phyloP scores from a whole-genome alignment of 2,888 invertebrate genomes.

The Drosophila tripunctata region DNA sequence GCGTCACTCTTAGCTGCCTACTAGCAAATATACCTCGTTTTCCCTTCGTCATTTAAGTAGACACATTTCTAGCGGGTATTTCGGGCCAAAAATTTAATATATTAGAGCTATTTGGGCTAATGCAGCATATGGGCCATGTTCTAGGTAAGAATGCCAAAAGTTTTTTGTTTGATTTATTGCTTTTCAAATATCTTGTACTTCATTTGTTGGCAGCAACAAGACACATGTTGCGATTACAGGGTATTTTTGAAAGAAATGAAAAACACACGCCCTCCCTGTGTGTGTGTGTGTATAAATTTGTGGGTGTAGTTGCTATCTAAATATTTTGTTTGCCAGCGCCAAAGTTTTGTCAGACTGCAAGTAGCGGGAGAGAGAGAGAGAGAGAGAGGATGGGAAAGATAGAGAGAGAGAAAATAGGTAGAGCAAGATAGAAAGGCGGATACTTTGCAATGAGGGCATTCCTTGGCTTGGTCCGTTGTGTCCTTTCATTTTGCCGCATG shows the following conservation, averaged over 20 bases:
- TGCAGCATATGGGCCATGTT: not conserved
- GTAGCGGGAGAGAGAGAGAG: not conserved
- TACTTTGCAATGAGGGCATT: conserved; percentile 25
- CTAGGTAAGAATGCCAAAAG: conserved; percentile 27
- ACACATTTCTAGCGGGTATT: conserved; percentile 8
- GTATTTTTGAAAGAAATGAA: conserved; percentile 28
- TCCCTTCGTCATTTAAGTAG: not conserved
- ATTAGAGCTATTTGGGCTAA: not conserved
- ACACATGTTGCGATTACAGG: conserved; percentile 41
- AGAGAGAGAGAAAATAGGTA: not conserved
- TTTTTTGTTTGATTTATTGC: conserved; percentile 42
- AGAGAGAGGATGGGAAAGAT: not conserved
- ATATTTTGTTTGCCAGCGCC: conserved; percentile 72
- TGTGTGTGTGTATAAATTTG: conserved; percentile 13
- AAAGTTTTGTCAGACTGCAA: conserved; percentile 66
- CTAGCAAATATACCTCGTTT: not conserved
- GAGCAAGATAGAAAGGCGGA: not conserved
- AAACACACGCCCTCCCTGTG: conserved; percentile 24
- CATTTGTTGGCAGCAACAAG: conserved; percentile 12
- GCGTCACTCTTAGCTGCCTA: not conserved
- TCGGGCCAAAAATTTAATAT: not conserved
- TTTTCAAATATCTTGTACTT: conserved; percentile 12
- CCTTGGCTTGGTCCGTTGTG: conserved; percentile 29
- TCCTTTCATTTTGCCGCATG: conserved; percentile 58
- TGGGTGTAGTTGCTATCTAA: conserved; percentile 64